phyloP scores from a whole-genome alignment of 2,797 vertebrate genomes.

The Sebastes hubbsi region DNA sequence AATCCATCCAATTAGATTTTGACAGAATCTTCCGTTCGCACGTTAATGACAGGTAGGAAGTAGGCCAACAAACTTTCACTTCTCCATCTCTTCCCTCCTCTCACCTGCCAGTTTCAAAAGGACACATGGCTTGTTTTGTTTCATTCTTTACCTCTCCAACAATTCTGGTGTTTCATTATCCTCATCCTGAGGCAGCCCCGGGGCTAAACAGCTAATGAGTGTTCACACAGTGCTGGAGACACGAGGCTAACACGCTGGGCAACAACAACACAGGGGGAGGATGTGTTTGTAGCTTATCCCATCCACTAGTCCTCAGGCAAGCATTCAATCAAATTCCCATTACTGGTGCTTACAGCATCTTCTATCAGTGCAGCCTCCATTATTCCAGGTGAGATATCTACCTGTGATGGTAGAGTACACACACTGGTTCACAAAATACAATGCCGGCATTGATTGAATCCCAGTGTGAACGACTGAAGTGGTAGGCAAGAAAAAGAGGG shows the following conservation, averaged over 20 bases:
- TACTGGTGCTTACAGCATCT: background rate
- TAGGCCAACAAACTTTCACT: background rate
- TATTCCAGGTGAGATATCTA: background rate
- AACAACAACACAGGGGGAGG: background rate
- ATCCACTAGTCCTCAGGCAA: background rate
- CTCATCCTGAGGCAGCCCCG: slow-evolving; percentile 10
- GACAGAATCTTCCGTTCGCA: background rate
- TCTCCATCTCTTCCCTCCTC: background rate
- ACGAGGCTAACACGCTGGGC: background rate
- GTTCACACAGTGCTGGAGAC: background rate
- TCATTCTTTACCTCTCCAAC: background rate
- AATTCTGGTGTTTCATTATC: background rate
- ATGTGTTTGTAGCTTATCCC: background rate
- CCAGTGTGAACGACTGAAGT: background rate
- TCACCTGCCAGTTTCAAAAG: background rate
- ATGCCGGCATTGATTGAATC: background rate
- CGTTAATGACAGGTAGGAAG: background rate
- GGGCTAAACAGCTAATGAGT: slow-evolving; percentile 10
- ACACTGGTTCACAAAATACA: background rate
- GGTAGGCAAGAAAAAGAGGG: background rate
- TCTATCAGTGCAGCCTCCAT: background rate
- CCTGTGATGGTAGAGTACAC: background rate
- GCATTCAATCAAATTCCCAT: slow-evolving; percentile 10
- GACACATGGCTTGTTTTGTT: background rate
- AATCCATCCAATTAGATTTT: background rate